phyloP scores from a whole-genome alignment of 2,888 invertebrate species.

The Cephus spinipes region DNA sequence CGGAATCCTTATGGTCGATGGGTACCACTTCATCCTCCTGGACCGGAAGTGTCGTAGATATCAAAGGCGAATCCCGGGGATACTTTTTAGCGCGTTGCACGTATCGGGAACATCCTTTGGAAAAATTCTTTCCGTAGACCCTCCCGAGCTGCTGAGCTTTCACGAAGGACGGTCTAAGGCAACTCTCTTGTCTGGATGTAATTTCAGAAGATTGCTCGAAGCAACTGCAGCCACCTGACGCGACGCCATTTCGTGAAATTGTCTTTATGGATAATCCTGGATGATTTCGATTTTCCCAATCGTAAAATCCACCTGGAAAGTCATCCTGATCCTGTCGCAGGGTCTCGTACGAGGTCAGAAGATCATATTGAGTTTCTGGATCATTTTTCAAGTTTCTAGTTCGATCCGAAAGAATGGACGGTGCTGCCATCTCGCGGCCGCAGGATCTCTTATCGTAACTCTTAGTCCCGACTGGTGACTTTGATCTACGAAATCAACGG shows the following conservation, averaged over 20 bases:
- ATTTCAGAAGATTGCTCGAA: not conserved
- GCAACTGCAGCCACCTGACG: not conserved
- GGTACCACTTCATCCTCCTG: slow-evolving; percentile 4
- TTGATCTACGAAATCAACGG: not conserved
- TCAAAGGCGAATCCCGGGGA: not conserved
- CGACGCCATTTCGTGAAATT: not conserved
- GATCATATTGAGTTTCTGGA: not conserved
- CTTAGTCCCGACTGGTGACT: not conserved
- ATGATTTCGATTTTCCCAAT: slow-evolving; percentile 27
- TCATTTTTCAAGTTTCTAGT: not conserved
- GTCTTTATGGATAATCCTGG: slow-evolving; percentile 1
- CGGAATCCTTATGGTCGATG: slow-evolving; percentile 56
- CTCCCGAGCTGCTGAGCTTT: slow-evolving; percentile 12
- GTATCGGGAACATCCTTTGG: not conserved
- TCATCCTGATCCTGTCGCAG: slow-evolving; percentile 1
- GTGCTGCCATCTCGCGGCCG: not conserved
- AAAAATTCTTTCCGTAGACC: not conserved
- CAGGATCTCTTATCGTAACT: not conserved
- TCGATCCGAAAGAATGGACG: not conserved
- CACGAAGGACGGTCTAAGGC: slow-evolving; percentile 17
- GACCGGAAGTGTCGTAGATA: not conserved
- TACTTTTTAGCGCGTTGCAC: not conserved
- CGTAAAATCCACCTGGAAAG: slow-evolving; percentile 26
- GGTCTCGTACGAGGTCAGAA: not conserved
- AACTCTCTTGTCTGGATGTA: slow-evolving; percentile 1